Conservation (phyloP, 2,113 vertebrate species). For the Calypte anna region DNA sequence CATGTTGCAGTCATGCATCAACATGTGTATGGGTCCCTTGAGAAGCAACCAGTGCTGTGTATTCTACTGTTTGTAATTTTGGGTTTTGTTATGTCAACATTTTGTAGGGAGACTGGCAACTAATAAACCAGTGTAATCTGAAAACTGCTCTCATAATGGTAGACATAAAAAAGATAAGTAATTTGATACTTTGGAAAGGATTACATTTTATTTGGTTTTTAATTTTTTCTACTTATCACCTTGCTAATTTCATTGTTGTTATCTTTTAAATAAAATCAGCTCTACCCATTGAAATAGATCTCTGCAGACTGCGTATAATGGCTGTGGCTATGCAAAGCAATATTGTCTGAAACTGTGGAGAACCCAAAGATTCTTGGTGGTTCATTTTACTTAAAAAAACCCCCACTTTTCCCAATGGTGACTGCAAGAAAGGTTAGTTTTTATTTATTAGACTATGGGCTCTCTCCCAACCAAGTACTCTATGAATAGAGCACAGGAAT, state of each 20-base stretch:
- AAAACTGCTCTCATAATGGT: conserved; percentile 17
- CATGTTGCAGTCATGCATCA: conserved; percentile 59
- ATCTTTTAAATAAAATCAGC: conserved; percentile 4
- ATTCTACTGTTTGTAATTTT: conserved; percentile 35
- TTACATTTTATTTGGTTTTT: background rate
- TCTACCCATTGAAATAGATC: background rate
- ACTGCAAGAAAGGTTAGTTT: background rate
- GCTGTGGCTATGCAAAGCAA: conserved; percentile 5
- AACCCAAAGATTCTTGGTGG: background rate
- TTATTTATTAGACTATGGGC: background rate
- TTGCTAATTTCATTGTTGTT: conserved; percentile 28
- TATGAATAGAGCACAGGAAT: background rate
- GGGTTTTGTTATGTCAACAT: conserved; percentile 51
- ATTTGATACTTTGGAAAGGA: background rate
- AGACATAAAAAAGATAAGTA: background rate
- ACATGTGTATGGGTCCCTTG: conserved; percentile 42
- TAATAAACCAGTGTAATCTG: background rate
- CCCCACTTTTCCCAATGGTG: background rate
- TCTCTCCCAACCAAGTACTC: background rate
- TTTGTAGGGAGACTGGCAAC: conserved; percentile 32
- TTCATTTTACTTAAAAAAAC: background rate
- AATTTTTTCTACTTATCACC: background rate
- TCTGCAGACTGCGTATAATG: background rate
- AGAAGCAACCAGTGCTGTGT: conserved; percentile 41
- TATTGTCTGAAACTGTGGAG: background rate